Evolutionary conservation across 2,888 invertebrate species (phyloP), one percentile per base, ranked within the genome.

Genomic region (Melolontha melolontha): DNA sequence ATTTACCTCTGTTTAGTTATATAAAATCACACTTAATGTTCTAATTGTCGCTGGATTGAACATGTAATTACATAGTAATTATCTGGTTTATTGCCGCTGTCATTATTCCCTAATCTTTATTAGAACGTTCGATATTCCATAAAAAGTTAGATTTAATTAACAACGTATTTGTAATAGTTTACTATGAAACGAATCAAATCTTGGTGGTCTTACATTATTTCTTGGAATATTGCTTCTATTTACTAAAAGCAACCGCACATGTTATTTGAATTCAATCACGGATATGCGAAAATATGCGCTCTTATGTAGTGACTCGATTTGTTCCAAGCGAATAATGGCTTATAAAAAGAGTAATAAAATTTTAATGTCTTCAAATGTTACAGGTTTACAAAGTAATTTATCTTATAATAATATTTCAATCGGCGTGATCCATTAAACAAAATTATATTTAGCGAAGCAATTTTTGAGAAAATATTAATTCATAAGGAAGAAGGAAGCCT

Each of bases 191-290:
- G 50, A 62, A 69, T 69, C 69, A 62, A 66, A 69, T 66, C 69
- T 44, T 65, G 73, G 73, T 73, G 73, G 72, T 73, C 73, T 71
- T 62, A 63, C 22, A 52, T 67, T 55, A 64, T 65, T 73, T 72
- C 69, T 70, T 64, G 68, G 71, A 70, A 71, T 66, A 65, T 44
- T 57, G 59, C 41, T 64, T 64, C 40, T 40, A 64, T 44, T 67
- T 59, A 64, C 59, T 66, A 59, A 57, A 57, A 10, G 39, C 34
- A 70, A 69, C 69, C 71, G 70, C 71, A 70, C 69, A 64, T 67
- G 70, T 55, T 54, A 72, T 63, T 69, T 70, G 69, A 68, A 70
- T 73, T 70, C 72, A 71, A 73, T 71, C 69, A 71, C 70, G 67
- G 68, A 59, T 64, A 66, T 59, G 47, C 65, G 65, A 65, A 52